Conservation (phyloP, 2,797 vertebrate genomes). For the Fratercula arctica region DNA sequence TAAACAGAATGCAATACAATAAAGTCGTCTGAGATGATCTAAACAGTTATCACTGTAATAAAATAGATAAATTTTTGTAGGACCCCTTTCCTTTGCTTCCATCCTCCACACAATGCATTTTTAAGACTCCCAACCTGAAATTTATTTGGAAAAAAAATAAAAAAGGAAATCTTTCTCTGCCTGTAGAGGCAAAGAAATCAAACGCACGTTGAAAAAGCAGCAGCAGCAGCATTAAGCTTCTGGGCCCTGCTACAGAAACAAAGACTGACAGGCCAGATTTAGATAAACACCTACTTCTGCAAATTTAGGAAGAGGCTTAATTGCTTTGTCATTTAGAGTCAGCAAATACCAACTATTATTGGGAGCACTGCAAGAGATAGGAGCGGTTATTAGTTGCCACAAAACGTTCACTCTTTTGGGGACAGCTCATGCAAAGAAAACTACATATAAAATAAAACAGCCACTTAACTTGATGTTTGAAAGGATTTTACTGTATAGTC, state of each 20-base stretch:
- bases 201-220: neutral
- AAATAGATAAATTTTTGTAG: neutral
- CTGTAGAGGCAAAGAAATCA: neutral
- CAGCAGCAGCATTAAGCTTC: neutral
- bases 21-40: rapidly evolving
- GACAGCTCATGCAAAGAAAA: neutral
- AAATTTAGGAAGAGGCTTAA: conserved; percentile 39
- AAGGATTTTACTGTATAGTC: neutral
- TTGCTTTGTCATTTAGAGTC: conserved; percentile 9
- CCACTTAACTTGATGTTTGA: neutral
- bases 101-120: neutral
- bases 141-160: neutral
- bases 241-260: neutral
- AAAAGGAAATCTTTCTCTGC: neutral
- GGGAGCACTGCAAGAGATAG: neutral
- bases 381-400: neutral
- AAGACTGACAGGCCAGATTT: neutral
- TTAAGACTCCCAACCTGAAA: neutral
- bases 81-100: neutral
- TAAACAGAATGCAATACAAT: neutral
- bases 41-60: neutral
- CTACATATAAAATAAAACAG: neutral
- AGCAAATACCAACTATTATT: neutral
- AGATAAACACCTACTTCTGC: conserved; percentile 5
- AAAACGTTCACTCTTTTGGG: neutral